A percentile compares a stretch with the other conserved stretches of the same genome.
Conservation (phyloP, 2,113 vertebrate species). For the Elephas maximus region DNA sequence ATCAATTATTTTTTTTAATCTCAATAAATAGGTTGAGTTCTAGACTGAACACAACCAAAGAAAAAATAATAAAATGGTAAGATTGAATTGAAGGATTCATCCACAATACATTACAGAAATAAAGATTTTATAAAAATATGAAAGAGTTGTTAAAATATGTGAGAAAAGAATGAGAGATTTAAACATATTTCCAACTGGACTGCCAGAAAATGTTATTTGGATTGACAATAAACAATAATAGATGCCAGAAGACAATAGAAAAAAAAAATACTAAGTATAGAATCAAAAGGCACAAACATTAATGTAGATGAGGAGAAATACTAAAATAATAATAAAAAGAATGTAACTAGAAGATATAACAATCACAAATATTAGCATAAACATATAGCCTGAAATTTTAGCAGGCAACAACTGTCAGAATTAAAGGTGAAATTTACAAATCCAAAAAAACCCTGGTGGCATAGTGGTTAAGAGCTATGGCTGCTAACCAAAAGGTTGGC, state of each 20-base stretch:
- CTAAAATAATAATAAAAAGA: not conserved
- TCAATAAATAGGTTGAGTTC: not conserved
- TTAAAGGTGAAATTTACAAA: constrained; percentile 46
- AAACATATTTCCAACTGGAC: not conserved
- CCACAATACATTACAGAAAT: not conserved
- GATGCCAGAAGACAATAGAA: not conserved
- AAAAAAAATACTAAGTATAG: not conserved
- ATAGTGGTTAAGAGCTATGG: too few species aligned
- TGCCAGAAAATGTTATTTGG: not conserved
- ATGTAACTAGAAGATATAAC: not conserved
- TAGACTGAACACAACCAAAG: constrained; percentile 25
- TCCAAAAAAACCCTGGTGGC: not conserved
- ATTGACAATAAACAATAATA: not conserved
- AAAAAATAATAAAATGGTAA: constrained; percentile 27
- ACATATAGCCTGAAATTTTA: not conserved
- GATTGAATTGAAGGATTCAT: not conserved
- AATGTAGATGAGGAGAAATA: constrained; percentile 11
- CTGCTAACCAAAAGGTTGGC: too few species aligned
- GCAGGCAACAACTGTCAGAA: not conserved
- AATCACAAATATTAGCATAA: not conserved
- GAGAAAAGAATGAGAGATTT: not conserved
- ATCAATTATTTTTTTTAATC: not conserved
- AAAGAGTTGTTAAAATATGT: constrained; percentile 46
- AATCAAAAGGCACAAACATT: not conserved
- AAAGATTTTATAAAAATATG: not conserved